These are phyloP conservation scores for Thysanoteuthis rhombus DNA, from an alignment of 2,888 invertebrate species.

Conservation along the genomic window DNA sequence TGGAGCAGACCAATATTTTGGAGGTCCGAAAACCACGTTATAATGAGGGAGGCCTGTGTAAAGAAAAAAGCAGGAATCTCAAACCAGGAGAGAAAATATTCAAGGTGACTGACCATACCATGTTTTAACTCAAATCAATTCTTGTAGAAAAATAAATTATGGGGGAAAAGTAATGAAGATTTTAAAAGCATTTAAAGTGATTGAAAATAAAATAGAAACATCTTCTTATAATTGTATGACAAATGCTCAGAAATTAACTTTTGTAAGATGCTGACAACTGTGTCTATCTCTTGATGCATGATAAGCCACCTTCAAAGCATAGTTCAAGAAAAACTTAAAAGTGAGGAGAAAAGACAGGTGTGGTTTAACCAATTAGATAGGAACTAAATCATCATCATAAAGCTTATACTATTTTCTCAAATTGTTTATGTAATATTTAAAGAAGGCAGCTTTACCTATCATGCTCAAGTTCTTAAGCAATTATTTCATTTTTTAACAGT, in stretches of 20 bases:
- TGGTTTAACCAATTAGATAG: neutral
- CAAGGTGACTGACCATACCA: neutral
- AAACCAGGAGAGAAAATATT: neutral
- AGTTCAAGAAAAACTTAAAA: neutral
- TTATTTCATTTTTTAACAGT: too few species aligned
- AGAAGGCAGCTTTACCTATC: too few species aligned
- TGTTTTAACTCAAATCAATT: neutral
- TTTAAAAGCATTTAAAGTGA: neutral
- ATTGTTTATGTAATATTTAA: too few species aligned
- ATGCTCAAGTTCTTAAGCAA: too few species aligned
- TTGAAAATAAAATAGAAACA: too few species aligned
- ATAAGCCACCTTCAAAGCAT: neutral
- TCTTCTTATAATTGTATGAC: too few species aligned
- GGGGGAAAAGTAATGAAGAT: neutral
- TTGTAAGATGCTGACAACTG: neutral
- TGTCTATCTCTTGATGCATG: neutral
- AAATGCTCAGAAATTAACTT: too few species aligned
- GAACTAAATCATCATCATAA: too few species aligned
- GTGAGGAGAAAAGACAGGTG: neutral
- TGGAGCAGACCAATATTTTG: too few species aligned
- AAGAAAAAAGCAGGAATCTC: neutral
- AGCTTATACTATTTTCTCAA: too few species aligned
- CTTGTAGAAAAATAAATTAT: neutral
- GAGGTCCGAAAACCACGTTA: too few species aligned
- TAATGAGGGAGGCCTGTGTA: too few species aligned